These are phyloP conservation scores for Echinops telfairi DNA, from an alignment of 2,113 vertebrate genomes.

Conservation along the genomic window DNA sequence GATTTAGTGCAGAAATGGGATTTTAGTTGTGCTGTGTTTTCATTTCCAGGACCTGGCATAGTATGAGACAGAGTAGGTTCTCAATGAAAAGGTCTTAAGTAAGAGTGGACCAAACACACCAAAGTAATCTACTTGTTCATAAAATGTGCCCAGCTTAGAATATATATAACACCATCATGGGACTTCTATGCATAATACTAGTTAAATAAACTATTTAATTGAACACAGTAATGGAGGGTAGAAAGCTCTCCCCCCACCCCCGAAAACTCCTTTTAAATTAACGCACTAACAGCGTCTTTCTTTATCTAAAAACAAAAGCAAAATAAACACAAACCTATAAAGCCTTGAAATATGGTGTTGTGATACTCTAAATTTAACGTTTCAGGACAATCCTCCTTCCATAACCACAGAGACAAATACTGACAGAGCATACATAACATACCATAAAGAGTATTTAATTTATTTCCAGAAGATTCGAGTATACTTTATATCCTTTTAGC, in stretches of 20 bases:
- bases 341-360: background rate
- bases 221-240: background rate
- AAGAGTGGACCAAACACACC: background rate
- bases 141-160: background rate
- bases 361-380: background rate
- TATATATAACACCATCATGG: background rate
- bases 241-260: background rate
- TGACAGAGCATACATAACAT: background rate
- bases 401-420: background rate
- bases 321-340: background rate
- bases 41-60: background rate
- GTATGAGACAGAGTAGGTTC: background rate
- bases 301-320: slow-evolving; percentile 38
- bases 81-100: background rate
- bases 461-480: background rate
- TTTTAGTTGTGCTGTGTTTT: background rate
- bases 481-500: background rate
- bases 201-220: background rate
- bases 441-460: background rate
- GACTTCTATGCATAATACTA: background rate
- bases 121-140: background rate
- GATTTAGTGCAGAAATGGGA: background rate
- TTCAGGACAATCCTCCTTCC: background rate
- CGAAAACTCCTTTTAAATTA: background rate
- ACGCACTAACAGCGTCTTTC: background rate